Base-by-base conservation (phyloP, 2,888 invertebrate genomes). In the Automeris io region DNA sequence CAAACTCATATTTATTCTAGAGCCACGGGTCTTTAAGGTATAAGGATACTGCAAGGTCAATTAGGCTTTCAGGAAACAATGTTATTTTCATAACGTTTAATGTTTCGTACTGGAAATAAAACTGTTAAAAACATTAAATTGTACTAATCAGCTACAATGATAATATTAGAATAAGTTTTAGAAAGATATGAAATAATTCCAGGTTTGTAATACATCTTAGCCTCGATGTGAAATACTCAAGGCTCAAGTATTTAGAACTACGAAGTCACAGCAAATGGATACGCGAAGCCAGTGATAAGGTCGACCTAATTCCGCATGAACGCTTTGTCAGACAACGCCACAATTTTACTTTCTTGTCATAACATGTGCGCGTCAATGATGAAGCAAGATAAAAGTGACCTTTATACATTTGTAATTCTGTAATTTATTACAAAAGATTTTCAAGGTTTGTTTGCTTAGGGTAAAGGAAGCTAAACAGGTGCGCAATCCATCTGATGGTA, bases 291-390 rank as follows among this genome's bases (percentile, higher is more conserved):
- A 16, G 34, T 31, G 43, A 37, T 49, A 50, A 48, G 43, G 35
- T 36, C 45, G 50, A 51, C 52, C 50, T 24, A 46, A 39, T 45
- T 37, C 21, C 23, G 22, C 29, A 16, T n/a, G 16, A 29, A 16
- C 16, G n/a, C n/a, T 29, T 29, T 29, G 16, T 29, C 16, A 29
- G 16, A 5, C 29, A 29, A 29, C 16, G 1, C 13, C 16, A 29
- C 16, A 29, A 29, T 29, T 16, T 29, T 16, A 16, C 29, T 29
- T 29, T 29, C 29, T 29, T 29, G 29, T 29, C 29, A 29, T 16
- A 13, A 29, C n/a, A 29, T 16, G 16, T 4, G 13, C 16, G 16
- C 29, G 29, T 29, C 29, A 29, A 16, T 29, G 16, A 16, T 8
- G 16, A 29, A n/a, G 8, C n/a, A 29, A 13, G 29, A 29, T 29